Percentiles rank a stretch among this genome's conserved stretches.
Evolutionary conservation across 2,888 invertebrate species (phyloP).

Genomic region (Pollenia griseotomentosa): DNA sequence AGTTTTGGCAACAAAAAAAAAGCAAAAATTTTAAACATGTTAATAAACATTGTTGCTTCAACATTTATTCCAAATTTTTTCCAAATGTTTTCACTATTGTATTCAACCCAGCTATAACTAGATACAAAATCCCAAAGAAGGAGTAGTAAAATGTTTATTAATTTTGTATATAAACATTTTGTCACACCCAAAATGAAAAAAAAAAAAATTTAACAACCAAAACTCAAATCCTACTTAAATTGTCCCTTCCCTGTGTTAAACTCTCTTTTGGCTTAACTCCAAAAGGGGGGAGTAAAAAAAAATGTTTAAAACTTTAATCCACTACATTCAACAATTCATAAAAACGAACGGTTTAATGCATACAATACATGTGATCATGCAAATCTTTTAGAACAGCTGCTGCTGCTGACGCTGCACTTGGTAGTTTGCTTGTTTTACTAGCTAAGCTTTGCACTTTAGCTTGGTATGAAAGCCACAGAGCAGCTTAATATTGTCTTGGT

Average conservation of each 20-base stretch:
- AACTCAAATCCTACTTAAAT: background rate
- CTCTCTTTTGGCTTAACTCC: background rate
- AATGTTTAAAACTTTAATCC: slow-evolving; percentile 54
- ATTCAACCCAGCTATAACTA: too few species aligned
- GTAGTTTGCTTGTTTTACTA: slow-evolving; percentile 36
- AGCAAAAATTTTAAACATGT: too few species aligned
- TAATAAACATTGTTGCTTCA: too few species aligned
- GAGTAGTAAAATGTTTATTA: too few species aligned
- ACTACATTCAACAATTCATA: slow-evolving; percentile 18
- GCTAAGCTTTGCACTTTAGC: slow-evolving; percentile 2
- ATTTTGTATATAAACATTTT: background rate
- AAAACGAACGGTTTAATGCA: slow-evolving; percentile 34
- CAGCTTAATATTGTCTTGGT: slow-evolving; percentile 42
- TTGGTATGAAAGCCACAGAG: background rate
- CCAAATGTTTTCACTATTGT: too few species aligned
- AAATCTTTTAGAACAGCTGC: slow-evolving; percentile 64
- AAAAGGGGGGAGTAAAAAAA: slow-evolving; percentile 26
- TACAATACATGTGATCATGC: slow-evolving; percentile 61
- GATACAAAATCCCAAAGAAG: too few species aligned
- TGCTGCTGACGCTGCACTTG: slow-evolving; percentile 50
- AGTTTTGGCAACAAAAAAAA: too few species aligned
- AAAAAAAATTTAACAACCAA: background rate
- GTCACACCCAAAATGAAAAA: background rate
- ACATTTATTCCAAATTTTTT: too few species aligned
- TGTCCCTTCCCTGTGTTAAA: slow-evolving; percentile 28